Evolutionary conservation across 2,113 vertebrate genomes (phyloP), one percentile per base, ranked within the genome.

Genomic region (Hucho hucho): DNA sequence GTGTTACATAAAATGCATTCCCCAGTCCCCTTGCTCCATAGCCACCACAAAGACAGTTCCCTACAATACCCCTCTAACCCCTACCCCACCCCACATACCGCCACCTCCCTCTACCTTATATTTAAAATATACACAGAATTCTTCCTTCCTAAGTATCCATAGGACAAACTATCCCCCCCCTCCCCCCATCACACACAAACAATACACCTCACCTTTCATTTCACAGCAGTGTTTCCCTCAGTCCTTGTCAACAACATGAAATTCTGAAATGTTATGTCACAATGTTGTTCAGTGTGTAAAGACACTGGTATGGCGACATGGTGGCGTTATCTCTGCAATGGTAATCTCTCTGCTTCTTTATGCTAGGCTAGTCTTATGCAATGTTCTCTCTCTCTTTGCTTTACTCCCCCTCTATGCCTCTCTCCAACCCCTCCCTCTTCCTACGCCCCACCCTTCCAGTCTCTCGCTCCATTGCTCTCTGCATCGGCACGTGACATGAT

Each of bases 401-500:
- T 29, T 43, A 18, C 12, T 56, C 20, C 74, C 67, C 29, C 14
- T 61, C 20, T 61, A n/a, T 32, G 70, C 3, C 46, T 32, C 32
- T 37, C 69, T 18, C 22, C 20, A 29, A 56, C 24, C 79, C 71
- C 67, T 37, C 67, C 43, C 28, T 37, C 56, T 46, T 5, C 22
- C 43, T 73, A 24, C 37, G 70, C 64, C 78, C 18, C 58, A 59
- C 70, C 24, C 79, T 77, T 76, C 46, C 69, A 20, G 70, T 73
- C 74, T 67, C 85, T 87, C 75, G 72, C 83, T 89, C 81, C 56
- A 76, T 75, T 86, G 86, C 88, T 89, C 84, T 90, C 92, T 91
- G 92, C 91, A 92, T 84, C 84, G 73, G 89, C 92, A 93, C 91
- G 92, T 94, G 92, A 94, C 83, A 78, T 67, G 87, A 81, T 76